These are phyloP conservation scores for Leucoraja ocellata DNA, from an alignment of 2,797 vertebrate genomes.

Conservation along the genomic window DNA sequence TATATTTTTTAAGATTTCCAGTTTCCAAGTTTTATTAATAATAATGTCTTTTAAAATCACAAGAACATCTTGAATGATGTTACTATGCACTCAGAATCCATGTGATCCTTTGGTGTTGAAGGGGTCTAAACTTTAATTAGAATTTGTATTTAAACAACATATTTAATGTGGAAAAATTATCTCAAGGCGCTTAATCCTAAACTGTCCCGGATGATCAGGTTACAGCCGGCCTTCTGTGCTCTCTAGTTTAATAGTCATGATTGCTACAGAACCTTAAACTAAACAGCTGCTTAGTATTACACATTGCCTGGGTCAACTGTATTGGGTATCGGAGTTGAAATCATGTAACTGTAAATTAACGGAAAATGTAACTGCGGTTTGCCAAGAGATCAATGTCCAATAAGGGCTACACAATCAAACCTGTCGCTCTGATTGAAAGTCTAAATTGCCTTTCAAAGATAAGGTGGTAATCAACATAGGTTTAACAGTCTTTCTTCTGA, in stretches of 20 bases:
- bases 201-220: slow-evolving; percentile 55
- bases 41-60: not conserved
- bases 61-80: not conserved
- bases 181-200: slow-evolving; percentile 60
- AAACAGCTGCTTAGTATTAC: slow-evolving; percentile 63
- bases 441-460: slow-evolving; percentile 83
- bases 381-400: slow-evolving; percentile 79
- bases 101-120: not conserved
- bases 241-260: slow-evolving; percentile 61
- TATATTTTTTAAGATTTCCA: not conserved
- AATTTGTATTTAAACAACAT: slow-evolving; percentile 6
- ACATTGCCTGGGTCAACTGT: slow-evolving; percentile 65
- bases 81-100: not conserved
- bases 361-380: slow-evolving; percentile 72
- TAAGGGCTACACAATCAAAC: slow-evolving; percentile 70
- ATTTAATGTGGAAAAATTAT: not conserved
- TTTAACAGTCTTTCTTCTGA: slow-evolving; percentile 76
- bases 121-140: not conserved
- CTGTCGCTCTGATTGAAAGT: slow-evolving; percentile 72
- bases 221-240: slow-evolving; percentile 60
- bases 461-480: slow-evolving; percentile 83
- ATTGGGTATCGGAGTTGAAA: slow-evolving; percentile 69
- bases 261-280: slow-evolving; percentile 58
- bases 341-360: slow-evolving; percentile 74
- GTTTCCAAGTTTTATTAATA: not conserved